Percentiles rank a stretch among this genome's conserved stretches.
These are phyloP conservation scores for Calliopum simillimum DNA, from an alignment of 2,888 invertebrate genomes.

Conservation along the genomic window DNA sequence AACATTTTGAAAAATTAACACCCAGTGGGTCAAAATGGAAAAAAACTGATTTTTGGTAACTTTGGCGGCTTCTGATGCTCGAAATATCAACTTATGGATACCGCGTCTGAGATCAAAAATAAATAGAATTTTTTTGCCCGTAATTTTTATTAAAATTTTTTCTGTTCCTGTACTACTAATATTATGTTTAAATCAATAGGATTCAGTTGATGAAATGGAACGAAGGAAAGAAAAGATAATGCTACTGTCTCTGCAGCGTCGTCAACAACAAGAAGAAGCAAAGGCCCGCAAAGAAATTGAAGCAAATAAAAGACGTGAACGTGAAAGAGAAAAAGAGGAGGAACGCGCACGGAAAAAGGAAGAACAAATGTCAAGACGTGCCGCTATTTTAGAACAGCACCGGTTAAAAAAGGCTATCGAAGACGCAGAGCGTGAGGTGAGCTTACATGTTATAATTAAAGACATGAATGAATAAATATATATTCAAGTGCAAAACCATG, in stretches of 20 bases:
- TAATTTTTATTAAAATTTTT: background rate
- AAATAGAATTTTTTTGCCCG: too few relatives aligned
- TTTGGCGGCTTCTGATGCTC: too few relatives aligned
- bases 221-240: conserved; percentile 92
- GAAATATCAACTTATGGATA: too few relatives aligned
- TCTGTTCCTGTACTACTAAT: background rate
- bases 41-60: too few relatives aligned
- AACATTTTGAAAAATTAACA: too few relatives aligned
- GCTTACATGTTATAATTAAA: background rate
- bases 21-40: too few relatives aligned
- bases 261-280: conserved; percentile 90
- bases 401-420: conserved; percentile 93
- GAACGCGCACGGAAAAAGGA: conserved; percentile 79
- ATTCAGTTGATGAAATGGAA: conserved; percentile 90
- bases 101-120: too few relatives aligned
- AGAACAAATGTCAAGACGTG: conserved; percentile 88
- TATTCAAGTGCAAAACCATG: background rate
- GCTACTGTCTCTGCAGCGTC: conserved; percentile 87
- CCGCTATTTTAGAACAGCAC: conserved; percentile 91
- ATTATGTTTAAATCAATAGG: conserved; percentile 69
- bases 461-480: background rate
- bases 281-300: conserved; percentile 87
- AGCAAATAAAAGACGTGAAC: conserved; percentile 78
- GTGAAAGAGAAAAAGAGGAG: conserved; percentile 81
- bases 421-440: conserved; percentile 87